Evolutionary conservation across 2,113 vertebrate genomes (phyloP).

Genomic region (Ciconia boyciana): DNA sequence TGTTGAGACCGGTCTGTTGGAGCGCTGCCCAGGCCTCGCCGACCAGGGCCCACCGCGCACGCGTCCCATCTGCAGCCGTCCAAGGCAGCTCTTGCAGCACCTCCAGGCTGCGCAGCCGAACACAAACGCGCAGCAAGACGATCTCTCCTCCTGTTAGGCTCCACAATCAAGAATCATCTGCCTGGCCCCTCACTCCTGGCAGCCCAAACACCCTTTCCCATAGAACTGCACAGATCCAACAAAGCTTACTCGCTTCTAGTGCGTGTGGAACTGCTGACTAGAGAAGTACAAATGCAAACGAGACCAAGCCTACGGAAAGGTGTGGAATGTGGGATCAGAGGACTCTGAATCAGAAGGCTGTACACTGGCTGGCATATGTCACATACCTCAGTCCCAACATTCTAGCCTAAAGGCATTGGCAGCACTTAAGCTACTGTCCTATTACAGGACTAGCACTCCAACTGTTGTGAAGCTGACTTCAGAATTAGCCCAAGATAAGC

Average conservation of each 20-base stretch:
- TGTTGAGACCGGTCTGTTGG: background rate
- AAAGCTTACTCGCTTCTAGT: background rate
- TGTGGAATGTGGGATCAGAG: background rate
- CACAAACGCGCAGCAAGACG: background rate
- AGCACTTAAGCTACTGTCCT: background rate
- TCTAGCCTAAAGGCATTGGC: background rate
- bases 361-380: background rate
- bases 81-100: background rate
- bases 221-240: background rate
- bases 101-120: background rate
- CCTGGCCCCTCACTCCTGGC: background rate
- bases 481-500: background rate
- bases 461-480: background rate
- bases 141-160: background rate
- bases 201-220: background rate
- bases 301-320: background rate
- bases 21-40: background rate
- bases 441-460: background rate
- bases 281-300: background rate
- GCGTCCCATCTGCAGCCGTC: rapidly evolving
- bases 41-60: background rate
- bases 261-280: background rate
- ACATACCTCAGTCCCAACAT: background rate
- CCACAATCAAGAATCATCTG: background rate
- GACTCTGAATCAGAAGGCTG: background rate